Evolutionary conservation across 1,140 invertebrate genomes (phyloP), one percentile per base, ranked within the genome.

Genomic region (Drosophila equinoxialis): DNA sequence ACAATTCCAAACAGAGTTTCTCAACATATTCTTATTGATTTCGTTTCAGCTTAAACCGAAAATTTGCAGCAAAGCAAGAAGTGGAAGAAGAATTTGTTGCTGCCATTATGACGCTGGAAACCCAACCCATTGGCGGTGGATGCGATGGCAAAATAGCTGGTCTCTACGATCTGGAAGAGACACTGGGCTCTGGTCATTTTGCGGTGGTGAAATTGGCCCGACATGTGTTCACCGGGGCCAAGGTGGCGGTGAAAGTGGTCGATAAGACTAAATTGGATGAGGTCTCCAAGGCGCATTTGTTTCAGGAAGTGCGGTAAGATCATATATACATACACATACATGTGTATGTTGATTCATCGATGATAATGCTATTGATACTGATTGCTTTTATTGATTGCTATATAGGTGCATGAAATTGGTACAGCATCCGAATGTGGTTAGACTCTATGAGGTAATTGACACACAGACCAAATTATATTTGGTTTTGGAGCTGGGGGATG

Each of bases 141-240:
- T 96, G 95, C 90, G 96, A 97, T 93, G 96, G 97, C 85, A 98
- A 98, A 94, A 99, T 99, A 90, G 98, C 98, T 83, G 98, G 98
- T 55, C 94, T 99, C 39, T 99, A 99, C 92, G 98, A 99, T 93
- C 94, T 99, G 83, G 97, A 98, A 92, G 97, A 99, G 92, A 99
- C 98, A 1, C 93, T 98, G 13, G 97, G 97, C 10, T 95, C 96
- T 68, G 98, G 98, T 54, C 98, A 99, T 94, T 99, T 99, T 95
- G 99, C 99, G 66, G 98, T 99, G 58, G 99, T 99, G 20, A 99
- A 99, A 94, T 93, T 99, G 71, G 99, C 99, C 8, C 94, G 97
- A 74, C 99, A 99, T 94, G 98, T 99, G 48, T 99, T 99, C 93
- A 99, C 99, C 45, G 98, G 98, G n/a, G 98, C 99, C 94, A 98